Base-by-base conservation (phyloP, 2,888 invertebrate genomes). In the Cataglyphis altisquamis region DNA sequence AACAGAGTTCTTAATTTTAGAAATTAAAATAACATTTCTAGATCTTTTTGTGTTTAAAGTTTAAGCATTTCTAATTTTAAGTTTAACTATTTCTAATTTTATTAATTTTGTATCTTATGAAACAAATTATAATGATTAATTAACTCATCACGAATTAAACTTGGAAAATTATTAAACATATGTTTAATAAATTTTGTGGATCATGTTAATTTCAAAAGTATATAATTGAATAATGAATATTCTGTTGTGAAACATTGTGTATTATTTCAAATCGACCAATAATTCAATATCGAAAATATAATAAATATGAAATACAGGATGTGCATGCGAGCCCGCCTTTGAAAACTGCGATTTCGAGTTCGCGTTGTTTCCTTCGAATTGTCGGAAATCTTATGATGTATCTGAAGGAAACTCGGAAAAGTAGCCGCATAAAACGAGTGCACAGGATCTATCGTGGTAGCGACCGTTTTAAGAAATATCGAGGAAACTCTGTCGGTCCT, bases 401-500 rank as follows among this genome's bases (percentile, higher is more conserved):
- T 68, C 63, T 74, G 70, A 48, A 25, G 57, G 52, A 36, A 83
- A 72, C 55, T 70, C 41, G 57, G 45, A 41, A 63, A 70, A 84
- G 57, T 67, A 52, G 8, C 18, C 32, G 73, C 52, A 78, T 78
- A 83, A 85, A 85, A 45, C 60, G 73, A 55, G 77, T 55, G 67
- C 77, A 36, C 62, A 36, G 52, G 21, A 72, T 83, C 73, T 68
- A 66, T 81, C 72, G 72, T 68, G 10, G 78, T 72, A 81, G 84
- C 78, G 78, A 52, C 32, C 70, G 82, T 84, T 86, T 86, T 85
- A 84, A 86, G 82, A 80, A 87, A 84, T 87, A 86, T 86, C 83
- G 81, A 41, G 57, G 75, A 60, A 84, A 84, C 41, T 70, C 64
- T 36, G 62, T 36, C 67, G 74, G 25, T 64, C 32, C 60, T 83